Evolutionary conservation across 2,113 vertebrate species (phyloP).

Genomic region (Hyperoodon ampullatus): DNA sequence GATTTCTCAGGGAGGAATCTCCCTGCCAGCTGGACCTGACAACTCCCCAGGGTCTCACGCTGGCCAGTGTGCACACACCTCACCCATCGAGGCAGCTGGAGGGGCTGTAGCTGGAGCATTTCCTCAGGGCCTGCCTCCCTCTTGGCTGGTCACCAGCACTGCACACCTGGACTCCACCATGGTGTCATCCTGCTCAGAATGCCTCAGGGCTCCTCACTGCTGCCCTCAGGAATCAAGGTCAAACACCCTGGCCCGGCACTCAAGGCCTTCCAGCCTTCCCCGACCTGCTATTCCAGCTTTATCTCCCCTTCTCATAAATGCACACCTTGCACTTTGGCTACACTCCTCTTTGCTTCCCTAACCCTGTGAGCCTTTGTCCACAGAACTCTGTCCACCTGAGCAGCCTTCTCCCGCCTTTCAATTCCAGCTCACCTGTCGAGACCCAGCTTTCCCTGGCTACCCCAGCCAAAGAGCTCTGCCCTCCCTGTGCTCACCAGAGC

Average conservation of each 20-base stretch:
- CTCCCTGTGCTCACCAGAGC: not conserved
- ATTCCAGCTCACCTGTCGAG: not conserved
- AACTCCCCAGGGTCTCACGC: not conserved
- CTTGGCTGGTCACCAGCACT: not conserved
- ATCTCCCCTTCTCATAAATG: not conserved
- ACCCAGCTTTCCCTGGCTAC: not conserved
- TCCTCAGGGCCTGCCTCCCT: not conserved
- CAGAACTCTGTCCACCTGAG: not conserved
- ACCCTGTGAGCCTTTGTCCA: not conserved
- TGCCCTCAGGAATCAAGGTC: not conserved
- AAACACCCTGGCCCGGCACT: not conserved
- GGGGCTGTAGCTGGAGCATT: rapidly evolving
- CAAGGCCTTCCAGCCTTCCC: not conserved
- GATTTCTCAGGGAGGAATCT: not conserved
- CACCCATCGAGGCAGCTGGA: too few relatives aligned
- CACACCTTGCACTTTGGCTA: not conserved
- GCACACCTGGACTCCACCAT: not conserved
- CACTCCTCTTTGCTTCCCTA: not conserved
- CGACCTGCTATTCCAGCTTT: not conserved
- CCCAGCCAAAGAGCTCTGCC: not conserved
- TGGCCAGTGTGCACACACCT: not conserved
- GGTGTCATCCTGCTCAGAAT: not conserved
- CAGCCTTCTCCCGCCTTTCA: not conserved
- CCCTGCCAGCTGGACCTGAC: not conserved
- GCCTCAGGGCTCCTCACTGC: not conserved